Evolutionary conservation across 2,888 invertebrate genomes (phyloP).

Genomic region (Philereme transversata): DNA sequence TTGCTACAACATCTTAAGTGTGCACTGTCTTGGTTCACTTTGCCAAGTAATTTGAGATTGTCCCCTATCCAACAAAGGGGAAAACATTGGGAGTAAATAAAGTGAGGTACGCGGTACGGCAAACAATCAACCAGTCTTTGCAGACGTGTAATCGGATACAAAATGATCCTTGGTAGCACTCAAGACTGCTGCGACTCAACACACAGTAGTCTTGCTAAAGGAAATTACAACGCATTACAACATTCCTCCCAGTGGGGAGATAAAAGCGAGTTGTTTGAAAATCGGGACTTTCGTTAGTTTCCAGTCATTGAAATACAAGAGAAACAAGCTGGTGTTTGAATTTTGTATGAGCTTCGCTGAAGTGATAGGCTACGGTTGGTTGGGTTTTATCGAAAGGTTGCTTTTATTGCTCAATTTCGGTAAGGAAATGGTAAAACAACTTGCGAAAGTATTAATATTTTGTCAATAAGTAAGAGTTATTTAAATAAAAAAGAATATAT

Average conservation of each 20-base stretch:
- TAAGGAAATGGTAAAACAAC: slow-evolving; percentile 15
- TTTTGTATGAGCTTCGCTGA: slow-evolving; percentile 43
- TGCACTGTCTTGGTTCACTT: slow-evolving; percentile 43
- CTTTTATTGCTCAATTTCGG: slow-evolving; percentile 26
- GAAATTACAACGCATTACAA: slow-evolving; percentile 63
- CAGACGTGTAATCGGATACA: slow-evolving; percentile 72
- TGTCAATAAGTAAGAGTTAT: background rate
- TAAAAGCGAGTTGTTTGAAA: slow-evolving; percentile 47
- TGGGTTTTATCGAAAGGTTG: slow-evolving; percentile 29
- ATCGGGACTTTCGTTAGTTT: slow-evolving; percentile 39
- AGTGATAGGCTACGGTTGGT: slow-evolving; percentile 33
- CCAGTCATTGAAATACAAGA: slow-evolving; percentile 41
- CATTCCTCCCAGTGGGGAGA: slow-evolving; percentile 50
- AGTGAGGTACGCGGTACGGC: slow-evolving; percentile 54
- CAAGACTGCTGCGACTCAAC: slow-evolving; percentile 53
- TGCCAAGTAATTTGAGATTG: slow-evolving; percentile 61
- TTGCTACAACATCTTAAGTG: slow-evolving; percentile 23
- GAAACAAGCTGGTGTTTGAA: slow-evolving; percentile 40
- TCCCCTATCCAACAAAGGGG: slow-evolving; percentile 55
- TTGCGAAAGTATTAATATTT: slow-evolving; percentile 5
- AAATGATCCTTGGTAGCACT: slow-evolving; percentile 61
- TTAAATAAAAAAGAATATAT: too few relatives aligned
- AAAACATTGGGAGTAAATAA: slow-evolving; percentile 69
- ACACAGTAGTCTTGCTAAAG: slow-evolving; percentile 57
- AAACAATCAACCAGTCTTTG: slow-evolving; percentile 68